Conservation (phyloP, 2,797 vertebrate species). For the Siniperca undulata region DNA sequence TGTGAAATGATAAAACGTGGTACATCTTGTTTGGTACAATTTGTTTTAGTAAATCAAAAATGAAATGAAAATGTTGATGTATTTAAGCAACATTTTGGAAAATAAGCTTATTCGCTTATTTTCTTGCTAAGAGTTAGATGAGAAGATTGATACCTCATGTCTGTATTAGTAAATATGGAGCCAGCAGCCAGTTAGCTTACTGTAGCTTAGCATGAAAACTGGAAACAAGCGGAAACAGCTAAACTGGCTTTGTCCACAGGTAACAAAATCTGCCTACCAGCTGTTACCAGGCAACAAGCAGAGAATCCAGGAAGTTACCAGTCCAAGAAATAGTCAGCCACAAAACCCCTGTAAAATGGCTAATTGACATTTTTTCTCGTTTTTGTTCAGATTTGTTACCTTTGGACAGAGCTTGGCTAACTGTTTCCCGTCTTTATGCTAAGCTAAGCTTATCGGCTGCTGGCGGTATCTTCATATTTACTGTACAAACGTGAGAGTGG, state of each 20-base stretch:
- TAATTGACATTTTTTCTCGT: not conserved
- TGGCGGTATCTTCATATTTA: not conserved
- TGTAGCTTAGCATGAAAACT: no score
- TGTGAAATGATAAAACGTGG: constrained; percentile 12
- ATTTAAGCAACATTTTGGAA: not conserved
- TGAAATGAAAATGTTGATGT: not conserved
- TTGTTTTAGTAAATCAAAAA: not conserved
- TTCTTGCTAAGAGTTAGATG: not conserved
- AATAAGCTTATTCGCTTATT: not conserved
- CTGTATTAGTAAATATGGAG: no score
- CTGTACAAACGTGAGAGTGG: no score
- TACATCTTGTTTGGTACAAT: not conserved
- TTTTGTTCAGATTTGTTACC: not conserved
- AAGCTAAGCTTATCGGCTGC: not conserved
- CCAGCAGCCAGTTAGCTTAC: no score
- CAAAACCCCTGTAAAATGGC: not conserved
- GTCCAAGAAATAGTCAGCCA: not conserved
- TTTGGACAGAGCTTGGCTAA: not conserved
- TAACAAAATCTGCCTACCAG: not conserved
- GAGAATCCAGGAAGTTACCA: constrained; percentile 5
- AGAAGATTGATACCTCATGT: not conserved
- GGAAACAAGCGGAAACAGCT: not conserved
- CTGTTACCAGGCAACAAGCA: constrained; percentile 3
- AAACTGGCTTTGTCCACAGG: not conserved
- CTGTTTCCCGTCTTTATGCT: not conserved